Base-by-base conservation (phyloP, 2,888 invertebrate species). In the Idaea straminata region DNA sequence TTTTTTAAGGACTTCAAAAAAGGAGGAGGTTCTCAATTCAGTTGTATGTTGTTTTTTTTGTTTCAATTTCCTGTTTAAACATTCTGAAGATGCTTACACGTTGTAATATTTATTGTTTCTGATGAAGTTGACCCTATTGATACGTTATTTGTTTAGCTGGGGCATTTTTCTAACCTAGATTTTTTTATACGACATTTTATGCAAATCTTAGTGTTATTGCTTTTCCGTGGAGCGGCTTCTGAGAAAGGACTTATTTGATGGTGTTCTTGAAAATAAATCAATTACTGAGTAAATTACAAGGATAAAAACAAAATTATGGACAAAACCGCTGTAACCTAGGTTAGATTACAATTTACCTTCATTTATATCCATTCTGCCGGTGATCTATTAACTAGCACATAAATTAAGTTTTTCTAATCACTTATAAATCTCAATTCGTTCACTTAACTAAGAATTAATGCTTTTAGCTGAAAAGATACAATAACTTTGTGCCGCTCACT, bases 351-450 rank as follows among this genome's bases (percentile, higher is more conserved):
- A 13, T 47, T 47, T 47, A 47, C 47, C 47, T 47, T 47, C 47
- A 47, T 47, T 47, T 47, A 47, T 7, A 47, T 47, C 47, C 47
- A 47, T 47, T 15, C 58, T 59, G 64, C 47, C 61, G 61, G 59
- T 47, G 47, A 10, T 47, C 6, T 47, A 2, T 47, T 47, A 47
- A 47, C 47, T 47, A 47, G 47, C 47, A 47, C 47, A 47, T 47
- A 47, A 47, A 47, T 47, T 10, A 47, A 47, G 47, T 47, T 47
- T 47, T 47, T 6, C 7, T 47, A 47, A 10, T 47, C 6, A 6
- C 47, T 25, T 25, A 1, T 25, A 25, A 3, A 25, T 25, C 25
- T 4, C 47, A 13, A 47, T 47, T 47, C 10, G 10, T 13, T 47
- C 47, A 47, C 47, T 13, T 1, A 47, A 47, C 47, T 47, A 13